Evolutionary conservation across 2,888 invertebrate genomes (phyloP), one percentile per base, ranked within the genome.

Genomic region (Drosophila dives): DNA sequence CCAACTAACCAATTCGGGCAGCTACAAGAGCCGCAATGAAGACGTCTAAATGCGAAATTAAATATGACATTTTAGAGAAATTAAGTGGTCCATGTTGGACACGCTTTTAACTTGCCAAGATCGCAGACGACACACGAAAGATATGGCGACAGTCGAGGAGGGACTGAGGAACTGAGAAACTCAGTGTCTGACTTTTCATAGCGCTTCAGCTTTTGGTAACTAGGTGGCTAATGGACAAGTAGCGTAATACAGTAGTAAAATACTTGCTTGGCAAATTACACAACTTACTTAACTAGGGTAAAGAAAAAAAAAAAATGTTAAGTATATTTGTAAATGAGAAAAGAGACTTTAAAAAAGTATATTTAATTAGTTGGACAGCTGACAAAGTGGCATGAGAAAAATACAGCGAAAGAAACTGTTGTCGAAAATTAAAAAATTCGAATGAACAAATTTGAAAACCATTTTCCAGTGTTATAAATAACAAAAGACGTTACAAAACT

Each of bases 21-120:
- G 51, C 49, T 70, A 23, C 7, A 63, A 79, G 62, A 72, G 71
- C 51, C 73, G 83, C 87, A 80, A 87, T 87, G 80, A 84, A 87
- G 87, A 87, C 85, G 80, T 84, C 85, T 87, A 84, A 84, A 84
- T 87, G 85, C 80, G 84, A 87, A 84, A 87, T 85, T 87, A 87
- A 84, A 82, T 84, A 84, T 80, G 85, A 80, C 80, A 82, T 82
- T 84, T 87, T 87, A 78, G 72, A 75, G 77, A 82, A 86, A 87
- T 85, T 80, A 86, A 75, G 75, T 73, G 72, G 64, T 64, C 62
- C 67, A 73, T 72, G 74, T 75, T 72, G 71, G 82, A 84, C 85
- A 84, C 72, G 73, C 60, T 72, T 74, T 72, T 76, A 67, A 76
- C 77, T 76, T 67, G 40, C 72, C 72, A 77, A 76, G 77, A 76